Conservation (phyloP, 2,797 vertebrate genomes). For the Muscicapa comitata region DNA sequence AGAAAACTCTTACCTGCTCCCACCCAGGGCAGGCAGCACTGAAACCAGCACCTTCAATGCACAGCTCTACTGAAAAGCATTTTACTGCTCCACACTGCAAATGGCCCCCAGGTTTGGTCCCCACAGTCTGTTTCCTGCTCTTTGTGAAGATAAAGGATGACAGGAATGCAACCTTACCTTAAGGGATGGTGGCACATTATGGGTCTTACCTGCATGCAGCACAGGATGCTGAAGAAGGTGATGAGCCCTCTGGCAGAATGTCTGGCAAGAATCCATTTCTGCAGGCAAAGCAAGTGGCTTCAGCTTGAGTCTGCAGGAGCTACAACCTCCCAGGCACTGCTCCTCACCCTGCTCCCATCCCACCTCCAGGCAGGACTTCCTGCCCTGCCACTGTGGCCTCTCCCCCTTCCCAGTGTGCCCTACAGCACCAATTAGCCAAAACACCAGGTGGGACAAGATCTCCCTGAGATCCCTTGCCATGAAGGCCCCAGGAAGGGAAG, state of each 20-base stretch:
- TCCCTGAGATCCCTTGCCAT: background rate
- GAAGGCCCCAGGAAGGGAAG: background rate
- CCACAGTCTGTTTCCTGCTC: background rate
- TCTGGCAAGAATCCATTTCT: background rate
- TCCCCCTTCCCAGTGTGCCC: background rate
- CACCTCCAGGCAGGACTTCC: too few relatives aligned
- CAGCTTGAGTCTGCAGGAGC: background rate
- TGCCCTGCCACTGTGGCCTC: background rate
- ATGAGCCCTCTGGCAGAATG: background rate
- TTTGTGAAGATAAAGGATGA: background rate
- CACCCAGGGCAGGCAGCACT: background rate
- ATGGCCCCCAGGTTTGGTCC: background rate
- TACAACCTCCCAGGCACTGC: background rate
- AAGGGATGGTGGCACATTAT: fast-evolving
- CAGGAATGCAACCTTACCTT: background rate
- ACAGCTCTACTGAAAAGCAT: background rate
- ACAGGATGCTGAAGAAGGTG: background rate
- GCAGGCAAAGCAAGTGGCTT: background rate
- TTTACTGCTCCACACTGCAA: background rate
- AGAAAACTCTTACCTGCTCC: background rate
- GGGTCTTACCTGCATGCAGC: background rate
- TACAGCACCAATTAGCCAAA: background rate
- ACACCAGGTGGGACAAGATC: fast-evolving
- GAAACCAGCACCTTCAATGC: background rate
- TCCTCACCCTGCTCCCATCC: background rate